These are phyloP conservation scores for Excalfactoria chinensis DNA, from an alignment of 2,113 vertebrate species.

Conservation along the genomic window DNA sequence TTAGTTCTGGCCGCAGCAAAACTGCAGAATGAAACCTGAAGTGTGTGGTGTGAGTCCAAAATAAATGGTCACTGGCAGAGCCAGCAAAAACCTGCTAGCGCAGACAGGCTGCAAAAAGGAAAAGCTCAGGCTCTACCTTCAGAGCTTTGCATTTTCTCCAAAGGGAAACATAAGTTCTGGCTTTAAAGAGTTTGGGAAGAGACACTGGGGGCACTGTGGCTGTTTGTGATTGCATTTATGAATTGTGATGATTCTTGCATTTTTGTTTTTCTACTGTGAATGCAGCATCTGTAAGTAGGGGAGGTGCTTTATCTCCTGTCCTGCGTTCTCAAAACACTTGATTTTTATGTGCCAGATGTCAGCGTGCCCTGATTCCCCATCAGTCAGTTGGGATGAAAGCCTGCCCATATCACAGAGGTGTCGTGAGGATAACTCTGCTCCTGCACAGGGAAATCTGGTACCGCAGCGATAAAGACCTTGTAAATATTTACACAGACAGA, in stretches of 20 bases:
- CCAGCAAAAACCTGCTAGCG: constrained; percentile 11
- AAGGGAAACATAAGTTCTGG: not conserved
- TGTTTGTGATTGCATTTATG: not conserved
- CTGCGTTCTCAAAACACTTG: not conserved
- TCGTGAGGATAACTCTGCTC: constrained; percentile 32
- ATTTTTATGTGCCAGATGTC: constrained; percentile 48
- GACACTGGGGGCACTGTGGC: accelerated
- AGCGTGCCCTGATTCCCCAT: constrained; percentile 1
- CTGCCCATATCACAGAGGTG: constrained; percentile 15
- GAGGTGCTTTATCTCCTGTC: constrained; percentile 44
- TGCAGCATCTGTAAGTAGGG: not conserved
- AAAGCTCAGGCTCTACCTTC: constrained; percentile 12
- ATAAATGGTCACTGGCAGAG: constrained; percentile 55
- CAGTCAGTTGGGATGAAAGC: constrained; percentile 30
- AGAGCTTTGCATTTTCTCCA: not conserved
- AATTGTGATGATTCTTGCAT: constrained; percentile 9
- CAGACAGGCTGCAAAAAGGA: not conserved
- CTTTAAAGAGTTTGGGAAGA: not conserved
- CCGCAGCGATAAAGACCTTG: constrained; percentile 34
- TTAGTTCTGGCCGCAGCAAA: constrained; percentile 56
- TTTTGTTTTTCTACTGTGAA: not conserved
- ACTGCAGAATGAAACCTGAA: constrained; percentile 39
- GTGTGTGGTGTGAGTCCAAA: constrained; percentile 50
- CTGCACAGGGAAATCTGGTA: constrained; percentile 6
- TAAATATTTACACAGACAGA: constrained; percentile 65